Evolutionary conservation across 2,888 invertebrate genomes (phyloP).

Genomic region (Steinernema scapterisci): DNA sequence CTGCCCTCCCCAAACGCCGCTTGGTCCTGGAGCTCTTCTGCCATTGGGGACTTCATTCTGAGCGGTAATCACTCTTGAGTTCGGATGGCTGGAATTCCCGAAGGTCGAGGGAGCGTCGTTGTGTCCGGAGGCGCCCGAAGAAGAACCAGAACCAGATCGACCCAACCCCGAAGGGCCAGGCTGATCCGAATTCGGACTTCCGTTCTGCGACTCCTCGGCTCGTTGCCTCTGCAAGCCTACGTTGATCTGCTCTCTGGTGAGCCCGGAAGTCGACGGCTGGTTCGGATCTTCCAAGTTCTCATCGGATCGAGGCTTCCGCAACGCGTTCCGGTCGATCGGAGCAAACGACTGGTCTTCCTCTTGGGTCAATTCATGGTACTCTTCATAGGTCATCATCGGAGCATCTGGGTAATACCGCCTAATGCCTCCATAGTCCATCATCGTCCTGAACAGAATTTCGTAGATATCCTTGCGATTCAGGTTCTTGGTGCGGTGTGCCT

Average conservation of each 20-base stretch:
- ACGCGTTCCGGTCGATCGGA: not conserved
- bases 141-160: not conserved
- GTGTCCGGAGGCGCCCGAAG: not conserved
- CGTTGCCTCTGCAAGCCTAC: not conserved
- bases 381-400: not conserved
- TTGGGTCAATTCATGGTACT: no score
- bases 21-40: not conserved
- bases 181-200: no score
- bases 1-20: not conserved
- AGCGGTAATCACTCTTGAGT: not conserved
- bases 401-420: not conserved
- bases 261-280: not conserved
- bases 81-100: not conserved
- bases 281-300: not conserved
- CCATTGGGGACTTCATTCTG: not conserved
- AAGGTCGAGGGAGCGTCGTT: not conserved
- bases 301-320: not conserved
- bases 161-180: no score
- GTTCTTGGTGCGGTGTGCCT: not conserved
- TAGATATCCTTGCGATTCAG: no score
- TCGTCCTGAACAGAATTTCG: not conserved
- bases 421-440: not conserved
- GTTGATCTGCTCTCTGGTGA: not conserved
- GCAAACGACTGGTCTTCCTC: not conserved
- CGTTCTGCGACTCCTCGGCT: no score